Conservation (phyloP, 2,888 invertebrate genomes). For the Ormyrus labotus region DNA sequence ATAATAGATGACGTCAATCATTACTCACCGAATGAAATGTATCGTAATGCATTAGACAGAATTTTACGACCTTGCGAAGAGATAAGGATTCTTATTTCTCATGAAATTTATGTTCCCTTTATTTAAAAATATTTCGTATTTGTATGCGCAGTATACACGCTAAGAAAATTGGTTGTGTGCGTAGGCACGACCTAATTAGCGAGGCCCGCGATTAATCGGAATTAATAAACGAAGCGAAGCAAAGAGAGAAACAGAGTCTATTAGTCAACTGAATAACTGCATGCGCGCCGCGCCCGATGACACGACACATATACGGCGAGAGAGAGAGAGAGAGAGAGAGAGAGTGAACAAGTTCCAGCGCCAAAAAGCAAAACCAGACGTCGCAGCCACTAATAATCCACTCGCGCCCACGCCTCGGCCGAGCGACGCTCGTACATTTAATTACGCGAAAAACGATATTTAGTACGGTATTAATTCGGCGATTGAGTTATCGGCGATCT, state of each 20-base stretch:
- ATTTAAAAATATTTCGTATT: too few relatives aligned
- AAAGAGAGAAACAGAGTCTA: constrained; percentile 2
- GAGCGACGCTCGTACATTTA: too few relatives aligned
- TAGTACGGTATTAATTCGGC: too few relatives aligned
- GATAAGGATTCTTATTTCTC: too few relatives aligned
- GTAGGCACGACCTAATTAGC: constrained; percentile 28
- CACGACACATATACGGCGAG: constrained; percentile 31
- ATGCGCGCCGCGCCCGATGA: constrained; percentile 32
- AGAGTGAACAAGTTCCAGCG: not conserved
- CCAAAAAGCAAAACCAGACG: constrained; percentile 15
- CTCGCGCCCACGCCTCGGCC: not conserved
- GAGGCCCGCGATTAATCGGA: constrained; percentile 28
- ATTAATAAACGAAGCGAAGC: constrained; percentile 36
- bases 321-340: not conserved
- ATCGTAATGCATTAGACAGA: too few relatives aligned
- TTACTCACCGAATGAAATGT: too few relatives aligned
- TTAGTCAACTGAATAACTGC: constrained; percentile 33
- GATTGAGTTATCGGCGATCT: too few relatives aligned
- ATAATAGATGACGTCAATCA: too few relatives aligned
- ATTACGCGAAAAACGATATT: too few relatives aligned
- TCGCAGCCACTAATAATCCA: constrained; percentile 34
- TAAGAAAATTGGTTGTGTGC: constrained; percentile 6
- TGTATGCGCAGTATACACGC: too few relatives aligned
- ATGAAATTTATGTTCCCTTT: too few relatives aligned
- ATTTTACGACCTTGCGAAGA: too few relatives aligned